Evolutionary conservation across 2,888 invertebrate species (phyloP).

Genomic region (Drosophila siamana): DNA sequence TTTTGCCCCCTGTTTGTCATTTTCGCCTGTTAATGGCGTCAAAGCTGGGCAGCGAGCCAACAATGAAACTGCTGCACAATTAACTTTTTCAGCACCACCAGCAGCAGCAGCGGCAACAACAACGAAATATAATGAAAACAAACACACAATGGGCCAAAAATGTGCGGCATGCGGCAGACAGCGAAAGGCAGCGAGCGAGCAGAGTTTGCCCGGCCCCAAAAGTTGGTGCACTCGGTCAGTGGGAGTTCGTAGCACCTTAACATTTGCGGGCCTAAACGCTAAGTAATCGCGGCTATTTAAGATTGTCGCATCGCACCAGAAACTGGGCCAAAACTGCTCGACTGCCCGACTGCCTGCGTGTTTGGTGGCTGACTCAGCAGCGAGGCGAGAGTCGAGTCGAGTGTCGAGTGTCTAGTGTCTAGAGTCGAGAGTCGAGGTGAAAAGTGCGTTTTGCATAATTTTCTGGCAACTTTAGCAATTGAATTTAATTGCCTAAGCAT

Average conservation of each 20-base stretch:
- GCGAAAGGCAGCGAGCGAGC: neutral
- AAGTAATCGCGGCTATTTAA: conserved; percentile 14
- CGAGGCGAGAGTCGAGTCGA: neutral
- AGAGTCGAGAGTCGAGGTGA: conserved; percentile 39
- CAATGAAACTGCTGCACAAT: conserved; percentile 41
- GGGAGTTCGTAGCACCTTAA: conserved; percentile 70
- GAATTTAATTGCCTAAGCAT: conserved; percentile 60
- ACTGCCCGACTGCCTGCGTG: neutral
- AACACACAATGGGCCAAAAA: conserved; percentile 22
- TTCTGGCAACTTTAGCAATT: conserved; percentile 53
- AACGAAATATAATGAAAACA: conserved; percentile 3
- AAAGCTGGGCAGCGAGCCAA: conserved; percentile 44
- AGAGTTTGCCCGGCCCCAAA: conserved; percentile 10
- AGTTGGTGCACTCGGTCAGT: conserved; percentile 58
- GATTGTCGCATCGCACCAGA: conserved; percentile 19
- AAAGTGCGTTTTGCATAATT: conserved; percentile 67
- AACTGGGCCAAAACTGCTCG: conserved; percentile 47
- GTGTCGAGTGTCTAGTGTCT: too few species aligned
- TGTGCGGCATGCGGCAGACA: conserved; percentile 54
- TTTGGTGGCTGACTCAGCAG: conserved; percentile 38
- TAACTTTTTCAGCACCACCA: too few species aligned
- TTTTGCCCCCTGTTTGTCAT: neutral
- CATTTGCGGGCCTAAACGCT: conserved; percentile 43
- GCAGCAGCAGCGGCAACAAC: conserved; percentile 39
- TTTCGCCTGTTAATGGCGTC: conserved; percentile 8